phyloP scores from a whole-genome alignment of 2,888 invertebrate genomes.

The Barypeithes pellucidus region DNA sequence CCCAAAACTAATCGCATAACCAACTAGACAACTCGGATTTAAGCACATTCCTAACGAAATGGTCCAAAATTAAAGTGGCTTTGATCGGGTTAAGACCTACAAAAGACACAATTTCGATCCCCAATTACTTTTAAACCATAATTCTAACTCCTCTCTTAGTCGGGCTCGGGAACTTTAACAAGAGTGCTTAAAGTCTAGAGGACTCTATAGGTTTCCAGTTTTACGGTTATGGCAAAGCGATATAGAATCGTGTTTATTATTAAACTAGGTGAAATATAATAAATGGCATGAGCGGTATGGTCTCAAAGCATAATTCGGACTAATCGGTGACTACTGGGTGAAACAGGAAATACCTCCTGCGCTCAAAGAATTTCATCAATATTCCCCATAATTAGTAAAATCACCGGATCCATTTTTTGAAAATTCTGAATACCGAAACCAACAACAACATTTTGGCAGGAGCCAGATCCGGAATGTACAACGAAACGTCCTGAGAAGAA shows the following conservation, averaged over 20 bases:
- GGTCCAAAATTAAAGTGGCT: slow-evolving; percentile 42
- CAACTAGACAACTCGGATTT: slow-evolving; percentile 25
- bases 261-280: too few species aligned
- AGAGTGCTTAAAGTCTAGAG: slow-evolving; percentile 37
- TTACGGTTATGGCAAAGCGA: slow-evolving; percentile 28
- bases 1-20: slow-evolving; percentile 37
- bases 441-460: too few species aligned
- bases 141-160: slow-evolving; percentile 40
- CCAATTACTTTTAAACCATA: slow-evolving; percentile 49
- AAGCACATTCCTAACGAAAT: slow-evolving; percentile 38
- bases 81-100: slow-evolving; percentile 42
- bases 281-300: too few species aligned
- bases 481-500: too few species aligned
- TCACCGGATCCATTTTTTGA: too few species aligned
- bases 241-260: slow-evolving; percentile 13
- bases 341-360: too few species aligned
- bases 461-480: too few species aligned
- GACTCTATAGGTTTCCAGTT: slow-evolving; percentile 23
- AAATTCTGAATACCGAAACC: too few species aligned
- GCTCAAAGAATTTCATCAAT: too few species aligned
- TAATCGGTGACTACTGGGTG: too few species aligned
- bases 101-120: slow-evolving; percentile 46
- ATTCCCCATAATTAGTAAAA: too few species aligned
- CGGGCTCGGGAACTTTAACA: slow-evolving; percentile 36
- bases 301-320: too few species aligned